phyloP scores from a whole-genome alignment of 2,797 vertebrate genomes.

The Pachyuromys duprasi region DNA sequence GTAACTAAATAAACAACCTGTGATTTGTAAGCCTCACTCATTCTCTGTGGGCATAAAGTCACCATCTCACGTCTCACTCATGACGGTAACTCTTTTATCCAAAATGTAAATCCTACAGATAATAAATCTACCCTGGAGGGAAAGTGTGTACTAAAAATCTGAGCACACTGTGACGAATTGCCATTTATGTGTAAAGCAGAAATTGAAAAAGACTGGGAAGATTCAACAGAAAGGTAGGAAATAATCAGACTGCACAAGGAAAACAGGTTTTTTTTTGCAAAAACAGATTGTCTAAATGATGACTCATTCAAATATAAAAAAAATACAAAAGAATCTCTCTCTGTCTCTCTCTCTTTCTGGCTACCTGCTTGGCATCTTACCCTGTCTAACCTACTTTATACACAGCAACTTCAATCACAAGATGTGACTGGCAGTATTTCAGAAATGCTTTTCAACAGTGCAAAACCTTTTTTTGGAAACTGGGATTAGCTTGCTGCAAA shows the following conservation, averaged over 20 bases:
- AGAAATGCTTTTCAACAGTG: conserved; percentile 84
- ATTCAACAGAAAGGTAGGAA: conserved; percentile 60
- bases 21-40: conserved; percentile 23
- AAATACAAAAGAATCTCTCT: conserved; percentile 37
- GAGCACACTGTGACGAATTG: conserved; percentile 27
- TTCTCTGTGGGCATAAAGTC: neutral
- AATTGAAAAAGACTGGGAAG: conserved; percentile 46
- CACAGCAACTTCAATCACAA: conserved; percentile 81
- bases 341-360: neutral
- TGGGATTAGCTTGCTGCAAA: conserved; percentile 85
- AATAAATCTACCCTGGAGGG: neutral
- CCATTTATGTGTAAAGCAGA: conserved; percentile 45
- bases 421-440: conserved; percentile 83
- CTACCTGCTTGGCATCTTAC: conserved; percentile 77
- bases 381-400: conserved; percentile 73
- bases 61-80: conserved; percentile 49
- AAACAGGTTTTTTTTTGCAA: conserved; percentile 50
- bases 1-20: conserved; percentile 29
- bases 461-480: conserved; percentile 85
- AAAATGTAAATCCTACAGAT: conserved; percentile 51
- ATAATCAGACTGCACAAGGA: conserved; percentile 39
- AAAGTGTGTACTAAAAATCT: conserved; percentile 49
- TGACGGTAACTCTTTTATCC: conserved; percentile 34
- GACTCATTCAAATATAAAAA: conserved; percentile 58
- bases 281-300: conserved; percentile 39